Evolutionary conservation across 2,888 invertebrate genomes (phyloP).

Genomic region (Myopa tessellatipennis): DNA sequence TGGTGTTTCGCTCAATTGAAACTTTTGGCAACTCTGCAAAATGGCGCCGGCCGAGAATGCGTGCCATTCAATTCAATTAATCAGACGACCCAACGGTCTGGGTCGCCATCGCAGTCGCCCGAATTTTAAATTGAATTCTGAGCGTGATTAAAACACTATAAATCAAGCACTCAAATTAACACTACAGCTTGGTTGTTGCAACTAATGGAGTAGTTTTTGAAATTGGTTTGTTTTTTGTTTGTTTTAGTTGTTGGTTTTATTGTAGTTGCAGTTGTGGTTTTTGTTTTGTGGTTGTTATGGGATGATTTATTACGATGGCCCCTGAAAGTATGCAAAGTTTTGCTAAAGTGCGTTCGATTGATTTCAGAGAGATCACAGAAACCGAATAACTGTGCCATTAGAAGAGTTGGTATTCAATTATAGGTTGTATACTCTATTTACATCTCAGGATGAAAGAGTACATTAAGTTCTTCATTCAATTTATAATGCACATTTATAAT

Average conservation of each 20-base stretch:
- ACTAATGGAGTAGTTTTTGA: too few species aligned
- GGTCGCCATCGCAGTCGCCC: neutral
- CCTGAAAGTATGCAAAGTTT: neutral
- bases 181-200: slow-evolving; percentile 5
- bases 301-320: neutral
- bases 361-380: too few species aligned
- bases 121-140: slow-evolving; percentile 1
- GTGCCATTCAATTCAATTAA: slow-evolving; percentile 26
- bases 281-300: neutral
- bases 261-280: neutral
- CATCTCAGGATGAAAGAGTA: too few species aligned
- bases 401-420: too few species aligned
- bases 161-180: slow-evolving; percentile 19
- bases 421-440: too few species aligned
- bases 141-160: slow-evolving; percentile 34
- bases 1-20: neutral
- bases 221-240: too few species aligned
- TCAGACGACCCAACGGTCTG: neutral
- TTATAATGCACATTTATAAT: too few species aligned
- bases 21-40: too few species aligned
- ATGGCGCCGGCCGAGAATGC: neutral
- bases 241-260: neutral
- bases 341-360: neutral
- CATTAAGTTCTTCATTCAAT: too few species aligned
- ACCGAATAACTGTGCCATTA: too few species aligned